Evolutionary conservation across 2,888 invertebrate genomes (phyloP).

Genomic region (Ephialtes manifestator): DNA sequence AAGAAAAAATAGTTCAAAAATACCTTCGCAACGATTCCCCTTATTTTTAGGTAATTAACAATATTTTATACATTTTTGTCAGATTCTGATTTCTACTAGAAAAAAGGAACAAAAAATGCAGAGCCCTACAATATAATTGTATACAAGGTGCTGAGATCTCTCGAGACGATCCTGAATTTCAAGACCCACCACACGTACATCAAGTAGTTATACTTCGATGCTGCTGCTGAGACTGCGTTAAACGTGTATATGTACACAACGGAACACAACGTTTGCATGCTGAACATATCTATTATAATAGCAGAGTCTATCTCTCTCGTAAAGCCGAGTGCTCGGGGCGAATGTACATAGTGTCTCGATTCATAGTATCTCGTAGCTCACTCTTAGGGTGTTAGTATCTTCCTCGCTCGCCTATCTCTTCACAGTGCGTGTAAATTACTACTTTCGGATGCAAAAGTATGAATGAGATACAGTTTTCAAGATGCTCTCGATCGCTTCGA

Average conservation of each 20-base stretch:
- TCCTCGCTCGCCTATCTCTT: constrained; percentile 32
- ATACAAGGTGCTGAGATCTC: constrained; percentile 7
- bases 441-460: constrained; percentile 89
- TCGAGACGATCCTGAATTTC: constrained; percentile 23
- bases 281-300: constrained; percentile 82
- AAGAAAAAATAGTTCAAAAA: too few relatives aligned
- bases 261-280: constrained; percentile 81
- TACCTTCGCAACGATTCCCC: not conserved
- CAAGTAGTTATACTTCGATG: constrained; percentile 1
- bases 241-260: constrained; percentile 68
- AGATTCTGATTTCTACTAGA: not conserved
- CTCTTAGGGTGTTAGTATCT: constrained; percentile 73
- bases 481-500: constrained; percentile 79
- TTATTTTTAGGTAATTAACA: not conserved
- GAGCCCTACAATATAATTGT: not conserved
- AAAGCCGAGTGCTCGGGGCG: not conserved
- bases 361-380: constrained; percentile 55
- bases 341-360: constrained; percentile 39
- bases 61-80: not conserved
- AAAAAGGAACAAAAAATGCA: not conserved
- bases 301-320: constrained; percentile 72
- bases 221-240: constrained; percentile 44
- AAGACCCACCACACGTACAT: constrained; percentile 14
- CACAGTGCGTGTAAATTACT: constrained; percentile 85
- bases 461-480: constrained; percentile 88